Percentiles rank a stretch among this genome's conserved stretches.
Conservation (phyloP, 2,888 invertebrate species). For the Drosophila basisetae region DNA sequence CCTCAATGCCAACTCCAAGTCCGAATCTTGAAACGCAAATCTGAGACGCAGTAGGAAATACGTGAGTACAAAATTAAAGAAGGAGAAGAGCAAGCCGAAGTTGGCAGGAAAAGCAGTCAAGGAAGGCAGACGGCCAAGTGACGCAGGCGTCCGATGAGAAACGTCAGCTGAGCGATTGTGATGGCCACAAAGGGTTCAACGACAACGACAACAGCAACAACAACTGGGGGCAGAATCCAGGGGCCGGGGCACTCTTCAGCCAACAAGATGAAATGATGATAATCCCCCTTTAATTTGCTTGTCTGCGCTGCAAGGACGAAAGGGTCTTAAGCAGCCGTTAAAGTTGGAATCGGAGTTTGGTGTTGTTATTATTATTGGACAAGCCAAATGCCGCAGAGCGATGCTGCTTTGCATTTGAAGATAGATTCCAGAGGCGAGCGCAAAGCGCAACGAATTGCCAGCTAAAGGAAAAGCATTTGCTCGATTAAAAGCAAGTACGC, state of each 20-base stretch:
- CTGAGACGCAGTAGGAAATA: conserved; percentile 51
- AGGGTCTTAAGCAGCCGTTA: conserved; percentile 41
- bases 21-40: conserved; percentile 70
- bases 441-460: conserved; percentile 51
- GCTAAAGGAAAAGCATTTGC: conserved; percentile 50
- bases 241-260: conserved; percentile 22
- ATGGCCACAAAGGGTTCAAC: conserved; percentile 52
- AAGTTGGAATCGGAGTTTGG: conserved; percentile 16
- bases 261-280: conserved; percentile 67
- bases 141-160: conserved; percentile 62
- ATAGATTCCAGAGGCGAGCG: conserved; percentile 35
- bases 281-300: conserved; percentile 77
- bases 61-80: conserved; percentile 6
- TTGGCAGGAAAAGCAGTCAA: conserved; percentile 26
- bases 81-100: neutral
- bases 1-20: conserved; percentile 57
- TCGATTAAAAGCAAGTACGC: conserved; percentile 43
- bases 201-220: neutral
- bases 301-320: conserved; percentile 55
- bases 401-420: conserved; percentile 52
- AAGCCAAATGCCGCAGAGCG: conserved; percentile 22
- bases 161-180: conserved; percentile 77
- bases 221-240: neutral
- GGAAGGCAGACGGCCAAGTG: conserved; percentile 49
- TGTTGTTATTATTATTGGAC: conserved; percentile 29